phyloP scores from a whole-genome alignment of 2,888 invertebrate species.

The Phlogophora meticulosa region DNA sequence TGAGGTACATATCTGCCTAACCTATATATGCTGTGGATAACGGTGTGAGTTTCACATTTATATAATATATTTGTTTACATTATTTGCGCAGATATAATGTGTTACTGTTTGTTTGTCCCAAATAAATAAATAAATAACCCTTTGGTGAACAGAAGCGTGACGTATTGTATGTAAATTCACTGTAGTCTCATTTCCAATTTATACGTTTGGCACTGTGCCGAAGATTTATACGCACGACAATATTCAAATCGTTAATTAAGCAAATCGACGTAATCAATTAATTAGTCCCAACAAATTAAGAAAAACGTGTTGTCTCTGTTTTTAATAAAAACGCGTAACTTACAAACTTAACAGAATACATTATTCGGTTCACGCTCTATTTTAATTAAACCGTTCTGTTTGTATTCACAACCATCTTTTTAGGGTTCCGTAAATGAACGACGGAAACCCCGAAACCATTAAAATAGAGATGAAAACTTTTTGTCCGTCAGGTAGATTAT shows the following conservation, averaged over 20 bases:
- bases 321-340: conserved; percentile 17
- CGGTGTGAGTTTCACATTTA: too few relatives aligned
- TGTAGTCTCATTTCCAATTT: background rate
- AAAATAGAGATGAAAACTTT: too few relatives aligned
- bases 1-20: too few relatives aligned
- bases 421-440: background rate
- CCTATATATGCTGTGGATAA: too few relatives aligned
- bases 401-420: background rate
- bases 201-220: background rate
- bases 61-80: too few relatives aligned
- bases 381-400: conserved; percentile 26
- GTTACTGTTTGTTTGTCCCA: too few relatives aligned
- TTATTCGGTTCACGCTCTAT: conserved; percentile 7
- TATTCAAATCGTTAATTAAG: conserved; percentile 31
- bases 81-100: too few relatives aligned
- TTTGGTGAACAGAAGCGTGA: too few relatives aligned
- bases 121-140: too few relatives aligned
- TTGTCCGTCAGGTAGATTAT: too few relatives aligned
- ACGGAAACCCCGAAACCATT: too few relatives aligned
- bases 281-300: conserved; percentile 26
- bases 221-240: background rate
- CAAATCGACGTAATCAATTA: conserved; percentile 21
- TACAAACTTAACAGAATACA: conserved; percentile 8
- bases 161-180: too few relatives aligned
- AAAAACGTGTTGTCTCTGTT: conserved; percentile 16